Evolutionary conservation across 1,140 invertebrate genomes (phyloP).

Genomic region (Platorchestia sp.): DNA sequence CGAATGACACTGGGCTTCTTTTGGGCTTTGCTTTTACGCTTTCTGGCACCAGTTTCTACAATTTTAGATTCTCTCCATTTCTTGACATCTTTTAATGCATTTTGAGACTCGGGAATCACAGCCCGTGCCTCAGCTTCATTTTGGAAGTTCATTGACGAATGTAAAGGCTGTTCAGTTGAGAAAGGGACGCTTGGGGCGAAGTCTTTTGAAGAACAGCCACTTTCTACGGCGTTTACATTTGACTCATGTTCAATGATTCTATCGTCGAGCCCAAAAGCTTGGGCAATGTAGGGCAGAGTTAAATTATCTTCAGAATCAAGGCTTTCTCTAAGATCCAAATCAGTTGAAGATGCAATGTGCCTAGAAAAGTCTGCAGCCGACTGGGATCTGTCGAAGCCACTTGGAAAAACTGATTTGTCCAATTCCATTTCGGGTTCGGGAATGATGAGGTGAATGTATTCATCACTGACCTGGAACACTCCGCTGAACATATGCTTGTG

Average conservation of each 20-base stretch:
- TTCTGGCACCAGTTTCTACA: conserved; percentile 64
- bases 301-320: conserved; percentile 55
- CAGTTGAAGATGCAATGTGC: conserved; percentile 47
- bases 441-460: conserved; percentile 65
- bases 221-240: not conserved
- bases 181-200: not conserved
- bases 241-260: conserved; percentile 57
- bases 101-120: not conserved
- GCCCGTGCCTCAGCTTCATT: not conserved
- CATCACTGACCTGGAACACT: conserved; percentile 67
- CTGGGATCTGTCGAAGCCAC: conserved; percentile 56
- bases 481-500: conserved; percentile 66
- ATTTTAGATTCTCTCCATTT: conserved; percentile 27
- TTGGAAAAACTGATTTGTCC: conserved; percentile 58
- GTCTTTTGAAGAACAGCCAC: conserved; percentile 14
- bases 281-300: conserved; percentile 56
- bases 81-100: not conserved
- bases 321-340: conserved; percentile 50
- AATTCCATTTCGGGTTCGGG: conserved; percentile 64
- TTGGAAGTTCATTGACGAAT: not conserved
- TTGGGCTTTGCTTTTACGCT: conserved; percentile 65
- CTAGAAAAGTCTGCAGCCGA: conserved; percentile 46
- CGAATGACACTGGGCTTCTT: conserved; percentile 65
- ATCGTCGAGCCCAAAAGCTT: conserved; percentile 28
- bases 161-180: not conserved